These are phyloP conservation scores for Ammodytes dubius DNA, from an alignment of 2,113 vertebrate genomes.

Conservation along the genomic window DNA sequence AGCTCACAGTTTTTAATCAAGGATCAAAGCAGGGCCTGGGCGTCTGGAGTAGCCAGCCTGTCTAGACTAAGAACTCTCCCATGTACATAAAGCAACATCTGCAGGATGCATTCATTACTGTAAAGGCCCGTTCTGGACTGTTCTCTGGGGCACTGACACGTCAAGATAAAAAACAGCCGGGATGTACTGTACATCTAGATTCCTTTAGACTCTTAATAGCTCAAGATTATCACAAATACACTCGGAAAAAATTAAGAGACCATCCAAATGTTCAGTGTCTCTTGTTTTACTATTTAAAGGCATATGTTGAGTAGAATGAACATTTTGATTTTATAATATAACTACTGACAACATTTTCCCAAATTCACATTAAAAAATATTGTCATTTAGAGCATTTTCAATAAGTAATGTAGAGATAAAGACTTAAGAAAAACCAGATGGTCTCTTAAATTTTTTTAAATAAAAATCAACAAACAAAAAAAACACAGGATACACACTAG, in stretches of 20 bases:
- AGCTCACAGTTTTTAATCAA: constrained; percentile 86
- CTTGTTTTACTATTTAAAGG: no score
- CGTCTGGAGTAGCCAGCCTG: constrained; percentile 84
- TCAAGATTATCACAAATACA: not conserved
- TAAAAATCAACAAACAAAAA: no score
- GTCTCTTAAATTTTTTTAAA: no score
- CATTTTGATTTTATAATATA: no score
- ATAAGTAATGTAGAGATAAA: no score
- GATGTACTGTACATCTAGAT: not conserved
- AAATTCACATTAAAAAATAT: no score
- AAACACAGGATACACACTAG: no score
- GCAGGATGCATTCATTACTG: constrained; percentile 86
- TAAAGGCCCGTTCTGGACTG: constrained; percentile 75
- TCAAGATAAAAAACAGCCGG: constrained; percentile 25
- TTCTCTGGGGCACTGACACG: constrained; percentile 51
- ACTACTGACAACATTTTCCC: no score
- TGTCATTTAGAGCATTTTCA: no score
- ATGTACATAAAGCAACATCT: constrained; percentile 88
- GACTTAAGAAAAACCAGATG: no score
- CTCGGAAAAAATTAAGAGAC: not conserved
- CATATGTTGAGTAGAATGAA: no score
- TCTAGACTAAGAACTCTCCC: constrained; percentile 85
- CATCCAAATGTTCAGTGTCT: not conserved
- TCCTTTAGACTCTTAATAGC: not conserved
- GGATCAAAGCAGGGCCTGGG: constrained; percentile 84